Evolutionary conservation across 2,888 invertebrate species (phyloP).

Genomic region (Heliconius charithonia): DNA sequence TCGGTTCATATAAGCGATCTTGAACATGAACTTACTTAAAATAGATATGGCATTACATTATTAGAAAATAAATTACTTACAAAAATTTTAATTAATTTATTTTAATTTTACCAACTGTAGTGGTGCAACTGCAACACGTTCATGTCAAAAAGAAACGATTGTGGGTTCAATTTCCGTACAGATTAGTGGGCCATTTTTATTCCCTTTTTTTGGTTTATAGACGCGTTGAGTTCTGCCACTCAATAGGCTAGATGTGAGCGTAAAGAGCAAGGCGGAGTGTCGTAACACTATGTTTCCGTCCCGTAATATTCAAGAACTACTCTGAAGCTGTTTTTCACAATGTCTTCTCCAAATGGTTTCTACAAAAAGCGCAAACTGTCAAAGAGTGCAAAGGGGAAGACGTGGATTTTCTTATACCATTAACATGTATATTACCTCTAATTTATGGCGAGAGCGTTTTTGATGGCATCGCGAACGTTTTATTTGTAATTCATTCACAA

Average conservation of each 20-base stretch:
- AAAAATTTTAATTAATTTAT: neutral
- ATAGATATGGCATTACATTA: conserved; percentile 52
- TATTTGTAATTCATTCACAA: conserved; percentile 62
- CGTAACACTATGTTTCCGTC: no score
- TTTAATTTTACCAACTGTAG: neutral
- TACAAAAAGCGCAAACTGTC: conserved; percentile 49
- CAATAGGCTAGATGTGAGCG: no score
- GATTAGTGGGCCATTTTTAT: no score
- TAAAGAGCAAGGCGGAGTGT: no score
- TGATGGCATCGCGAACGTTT: conserved; percentile 66
- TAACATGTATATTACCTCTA: conserved; percentile 79
- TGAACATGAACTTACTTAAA: conserved; percentile 41
- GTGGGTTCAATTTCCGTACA: no score
- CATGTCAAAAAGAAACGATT: no score
- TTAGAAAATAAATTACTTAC: neutral
- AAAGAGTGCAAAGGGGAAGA: conserved; percentile 66
- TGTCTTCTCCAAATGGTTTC: conserved; percentile 52
- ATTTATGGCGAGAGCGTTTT: conserved; percentile 71
- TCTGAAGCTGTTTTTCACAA: neutral
- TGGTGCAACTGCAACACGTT: no score
- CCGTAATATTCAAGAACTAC: no score
- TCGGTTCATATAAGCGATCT: conserved; percentile 65
- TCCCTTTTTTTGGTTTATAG: no score
- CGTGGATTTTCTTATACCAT: conserved; percentile 74
- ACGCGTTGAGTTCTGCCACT: no score